Conservation (phyloP, 2,797 vertebrate genomes). For the Lophius americanus region DNA sequence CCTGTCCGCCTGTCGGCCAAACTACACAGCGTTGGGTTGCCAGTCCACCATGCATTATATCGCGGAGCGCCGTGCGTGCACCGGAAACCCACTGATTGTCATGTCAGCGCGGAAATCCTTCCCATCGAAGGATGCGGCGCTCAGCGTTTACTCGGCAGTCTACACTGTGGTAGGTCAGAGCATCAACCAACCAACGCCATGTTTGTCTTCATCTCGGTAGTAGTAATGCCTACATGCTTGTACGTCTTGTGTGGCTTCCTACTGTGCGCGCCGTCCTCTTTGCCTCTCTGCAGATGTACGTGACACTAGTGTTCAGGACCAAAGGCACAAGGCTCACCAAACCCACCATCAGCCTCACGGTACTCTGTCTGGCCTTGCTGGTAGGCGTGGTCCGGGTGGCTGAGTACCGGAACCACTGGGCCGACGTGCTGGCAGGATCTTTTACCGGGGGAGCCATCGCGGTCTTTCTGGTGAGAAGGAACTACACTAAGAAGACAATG, state of each 20-base stretch:
- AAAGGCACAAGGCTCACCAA: conserved; percentile 92
- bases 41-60: conserved; percentile 86
- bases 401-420: conserved; percentile 93
- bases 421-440: conserved; percentile 89
- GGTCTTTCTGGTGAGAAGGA: conserved; percentile 85
- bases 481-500: neutral
- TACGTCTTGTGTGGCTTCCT: conserved; percentile 17
- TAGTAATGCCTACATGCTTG: neutral
- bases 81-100: conserved; percentile 86
- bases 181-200: no score
- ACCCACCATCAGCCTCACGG: conserved; percentile 87
- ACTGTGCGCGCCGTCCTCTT: conserved; percentile 32
- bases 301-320: conserved; percentile 88
- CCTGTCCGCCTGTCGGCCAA: conserved; percentile 90
- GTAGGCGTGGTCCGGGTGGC: conserved; percentile 89
- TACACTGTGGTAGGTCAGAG: conserved; percentile 86
- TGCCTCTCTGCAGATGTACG: conserved; percentile 86
- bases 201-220: neutral
- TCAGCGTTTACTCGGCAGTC: conserved; percentile 88
- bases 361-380: conserved; percentile 88
- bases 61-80: conserved; percentile 84
- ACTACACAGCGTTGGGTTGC: conserved; percentile 91
- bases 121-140: conserved; percentile 90
- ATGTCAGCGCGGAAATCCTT: conserved; percentile 88
- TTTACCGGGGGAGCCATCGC: conserved; percentile 89